A percentile compares a stretch with the other conserved stretches of the same genome.
These are phyloP conservation scores for Gallinago stenura DNA, from an alignment of 2,797 vertebrate genomes.

Conservation along the genomic window DNA sequence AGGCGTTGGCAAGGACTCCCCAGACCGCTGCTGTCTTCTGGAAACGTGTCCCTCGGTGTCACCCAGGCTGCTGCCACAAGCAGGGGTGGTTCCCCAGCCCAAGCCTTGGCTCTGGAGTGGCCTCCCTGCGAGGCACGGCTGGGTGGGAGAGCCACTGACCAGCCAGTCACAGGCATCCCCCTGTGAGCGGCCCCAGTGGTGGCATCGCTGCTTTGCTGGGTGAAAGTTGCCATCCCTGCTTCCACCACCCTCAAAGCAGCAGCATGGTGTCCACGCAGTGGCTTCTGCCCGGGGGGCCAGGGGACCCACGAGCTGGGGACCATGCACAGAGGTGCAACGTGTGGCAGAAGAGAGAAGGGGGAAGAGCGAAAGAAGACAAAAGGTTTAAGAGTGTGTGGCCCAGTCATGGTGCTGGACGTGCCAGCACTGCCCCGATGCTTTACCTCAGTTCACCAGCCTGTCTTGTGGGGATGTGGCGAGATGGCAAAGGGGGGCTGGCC, in stretches of 20 bases:
- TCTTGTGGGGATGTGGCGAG: rapidly evolving
- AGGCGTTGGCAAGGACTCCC: neutral
- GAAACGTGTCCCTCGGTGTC: rapidly evolving
- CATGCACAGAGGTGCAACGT: neutral
- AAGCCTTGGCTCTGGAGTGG: rapidly evolving
- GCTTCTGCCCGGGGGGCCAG: neutral
- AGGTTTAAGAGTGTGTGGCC: neutral
- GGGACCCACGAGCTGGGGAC: neutral
- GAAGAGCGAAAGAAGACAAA: neutral
- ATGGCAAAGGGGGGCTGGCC: neutral
- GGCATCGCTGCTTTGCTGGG: neutral
- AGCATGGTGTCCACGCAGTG: rapidly evolving
- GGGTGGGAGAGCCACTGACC: neutral
- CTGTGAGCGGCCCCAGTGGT: neutral
- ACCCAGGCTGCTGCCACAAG: neutral
- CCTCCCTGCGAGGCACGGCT: neutral
- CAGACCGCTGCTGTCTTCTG: neutral
- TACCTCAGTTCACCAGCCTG: neutral
- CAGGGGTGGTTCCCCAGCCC: neutral
- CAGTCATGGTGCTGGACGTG: rapidly evolving
- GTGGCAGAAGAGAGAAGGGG: neutral
- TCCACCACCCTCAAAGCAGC: rapidly evolving
- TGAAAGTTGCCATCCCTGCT: rapidly evolving
- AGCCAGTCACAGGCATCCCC: rapidly evolving
- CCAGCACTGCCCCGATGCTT: neutral